Percentiles rank a stretch among this genome's conserved stretches.
Evolutionary conservation across 2,797 vertebrate species (phyloP).

Genomic region (Staurois parvus): DNA sequence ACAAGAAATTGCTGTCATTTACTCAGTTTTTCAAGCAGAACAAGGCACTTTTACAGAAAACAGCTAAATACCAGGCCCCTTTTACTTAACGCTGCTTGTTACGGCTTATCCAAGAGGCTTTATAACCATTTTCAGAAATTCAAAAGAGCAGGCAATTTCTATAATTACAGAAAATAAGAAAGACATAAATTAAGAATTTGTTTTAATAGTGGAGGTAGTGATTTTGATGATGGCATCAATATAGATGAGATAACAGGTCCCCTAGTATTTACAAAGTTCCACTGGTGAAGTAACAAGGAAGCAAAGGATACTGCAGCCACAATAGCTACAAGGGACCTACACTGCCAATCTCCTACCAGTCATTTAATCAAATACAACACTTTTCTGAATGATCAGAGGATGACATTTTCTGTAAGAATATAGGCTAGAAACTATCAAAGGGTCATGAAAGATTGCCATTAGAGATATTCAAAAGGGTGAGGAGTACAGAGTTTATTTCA

Average conservation of each 20-base stretch:
- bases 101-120: conserved; percentile 24
- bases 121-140: neutral
- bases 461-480: no score
- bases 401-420: no score
- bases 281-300: no score
- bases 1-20: conserved; percentile 56
- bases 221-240: neutral
- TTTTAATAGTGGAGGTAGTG: neutral
- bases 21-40: conserved; percentile 46
- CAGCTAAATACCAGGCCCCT: conserved; percentile 9
- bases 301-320: no score
- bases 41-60: conserved; percentile 34
- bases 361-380: no score
- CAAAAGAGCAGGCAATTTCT: neutral
- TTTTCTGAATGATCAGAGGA: no score
- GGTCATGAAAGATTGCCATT: no score
- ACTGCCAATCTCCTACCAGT: no score
- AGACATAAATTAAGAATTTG: neutral
- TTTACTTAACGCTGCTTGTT: conserved; percentile 37
- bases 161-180: neutral
- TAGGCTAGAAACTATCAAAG: no score
- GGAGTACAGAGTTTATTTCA: no score
- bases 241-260: neutral
- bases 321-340: no score
- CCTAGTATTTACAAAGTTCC: neutral